Conservation (phyloP, 2,797 vertebrate genomes). For the Microctenopoma steveboyesi region DNA sequence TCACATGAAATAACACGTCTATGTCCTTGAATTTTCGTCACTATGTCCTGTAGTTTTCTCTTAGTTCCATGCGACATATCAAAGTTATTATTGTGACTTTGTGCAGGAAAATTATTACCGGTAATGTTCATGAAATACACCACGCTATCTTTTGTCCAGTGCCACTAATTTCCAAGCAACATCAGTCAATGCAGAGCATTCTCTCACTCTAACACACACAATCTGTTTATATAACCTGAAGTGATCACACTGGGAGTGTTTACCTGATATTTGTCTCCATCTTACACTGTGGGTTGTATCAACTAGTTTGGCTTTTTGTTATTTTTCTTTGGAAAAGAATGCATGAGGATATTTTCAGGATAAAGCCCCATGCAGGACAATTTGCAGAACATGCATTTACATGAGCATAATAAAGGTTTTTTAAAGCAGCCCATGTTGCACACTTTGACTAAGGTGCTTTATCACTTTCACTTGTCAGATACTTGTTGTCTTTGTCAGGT, state of each 20-base stretch:
- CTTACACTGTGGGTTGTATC: constrained; percentile 26
- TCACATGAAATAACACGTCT: not conserved
- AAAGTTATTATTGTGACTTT: constrained; percentile 6
- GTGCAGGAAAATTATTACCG: constrained; percentile 8
- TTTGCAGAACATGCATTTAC: too few species aligned
- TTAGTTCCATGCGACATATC: not conserved
- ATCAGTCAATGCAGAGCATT: constrained; percentile 52
- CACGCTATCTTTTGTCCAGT: constrained; percentile 6
- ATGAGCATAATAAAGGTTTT: too few species aligned
- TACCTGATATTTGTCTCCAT: constrained; percentile 50
- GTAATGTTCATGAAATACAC: constrained; percentile 3
- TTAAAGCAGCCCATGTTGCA: too few species aligned
- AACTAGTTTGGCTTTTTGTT: constrained; percentile 1
- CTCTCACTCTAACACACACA: constrained; percentile 32
- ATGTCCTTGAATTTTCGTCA: not conserved
- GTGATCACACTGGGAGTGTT: constrained; percentile 34
- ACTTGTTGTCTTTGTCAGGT: too few species aligned
- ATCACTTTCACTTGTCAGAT: too few species aligned
- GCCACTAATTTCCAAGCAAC: constrained; percentile 22
- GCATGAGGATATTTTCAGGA: too few species aligned
- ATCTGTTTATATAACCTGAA: constrained; percentile 26
- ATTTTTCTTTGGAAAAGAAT: too few species aligned
- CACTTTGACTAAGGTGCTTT: too few species aligned
- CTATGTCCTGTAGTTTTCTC: not conserved
- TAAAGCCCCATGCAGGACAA: too few species aligned